Percentiles rank a stretch among this genome's conserved stretches.
These are phyloP conservation scores for Junco hyemalis DNA, from an alignment of 2,113 vertebrate genomes.

Conservation along the genomic window DNA sequence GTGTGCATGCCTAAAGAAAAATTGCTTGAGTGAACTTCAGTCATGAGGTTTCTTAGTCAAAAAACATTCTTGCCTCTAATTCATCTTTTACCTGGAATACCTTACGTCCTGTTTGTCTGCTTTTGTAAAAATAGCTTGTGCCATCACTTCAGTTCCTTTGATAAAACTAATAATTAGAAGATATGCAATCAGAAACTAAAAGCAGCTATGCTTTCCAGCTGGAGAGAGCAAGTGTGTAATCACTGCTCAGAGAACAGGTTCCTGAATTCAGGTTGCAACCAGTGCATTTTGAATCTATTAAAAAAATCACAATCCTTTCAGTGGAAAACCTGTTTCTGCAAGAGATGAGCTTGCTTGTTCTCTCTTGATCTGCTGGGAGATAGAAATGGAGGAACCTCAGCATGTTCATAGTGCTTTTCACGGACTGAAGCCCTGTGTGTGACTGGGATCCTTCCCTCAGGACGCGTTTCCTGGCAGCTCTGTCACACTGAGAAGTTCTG, in stretches of 20 bases:
- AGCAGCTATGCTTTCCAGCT: background rate
- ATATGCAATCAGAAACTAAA: background rate
- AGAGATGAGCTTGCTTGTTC: background rate
- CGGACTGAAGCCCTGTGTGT: background rate
- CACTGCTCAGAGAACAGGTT: background rate
- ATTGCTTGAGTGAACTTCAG: background rate
- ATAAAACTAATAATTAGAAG: conserved; percentile 31
- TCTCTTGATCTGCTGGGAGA: background rate
- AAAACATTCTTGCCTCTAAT: background rate
- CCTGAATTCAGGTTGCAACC: background rate
- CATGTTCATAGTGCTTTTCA: background rate
- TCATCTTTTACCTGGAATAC: background rate
- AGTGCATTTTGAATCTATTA: background rate
- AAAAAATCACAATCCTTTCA: background rate
- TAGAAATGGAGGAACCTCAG: background rate
- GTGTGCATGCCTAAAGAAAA: background rate
- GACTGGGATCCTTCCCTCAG: background rate
- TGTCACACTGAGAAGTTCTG: background rate
- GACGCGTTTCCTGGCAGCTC: background rate
- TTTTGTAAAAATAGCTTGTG: conserved; percentile 9
- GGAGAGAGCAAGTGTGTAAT: background rate
- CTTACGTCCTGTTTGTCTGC: background rate
- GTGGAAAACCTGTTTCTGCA: background rate
- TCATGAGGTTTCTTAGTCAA: background rate
- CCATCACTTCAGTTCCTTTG: background rate